These are phyloP conservation scores for Rhynchotus rufescens DNA, from an alignment of 2,797 vertebrate genomes.

Conservation along the genomic window DNA sequence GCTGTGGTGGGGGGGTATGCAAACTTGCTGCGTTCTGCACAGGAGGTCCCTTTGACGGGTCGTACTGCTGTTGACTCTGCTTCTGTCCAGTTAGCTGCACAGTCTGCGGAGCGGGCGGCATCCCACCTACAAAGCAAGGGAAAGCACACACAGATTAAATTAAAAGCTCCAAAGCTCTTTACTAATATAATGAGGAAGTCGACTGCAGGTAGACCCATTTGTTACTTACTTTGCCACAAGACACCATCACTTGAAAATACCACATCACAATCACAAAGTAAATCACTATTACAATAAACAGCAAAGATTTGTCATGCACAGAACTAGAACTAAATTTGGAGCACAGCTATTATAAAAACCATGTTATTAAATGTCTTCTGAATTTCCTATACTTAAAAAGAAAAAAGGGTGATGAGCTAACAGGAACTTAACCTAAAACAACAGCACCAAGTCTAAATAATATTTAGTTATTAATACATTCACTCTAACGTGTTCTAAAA, in stretches of 20 bases:
- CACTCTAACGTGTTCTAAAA: slow-evolving; percentile 32
- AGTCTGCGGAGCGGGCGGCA: slow-evolving; percentile 92
- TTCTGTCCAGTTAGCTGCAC: slow-evolving; percentile 93
- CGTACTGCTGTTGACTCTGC: slow-evolving; percentile 92
- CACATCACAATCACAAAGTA: slow-evolving; percentile 54
- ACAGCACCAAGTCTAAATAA: background rate
- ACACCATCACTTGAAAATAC: slow-evolving; percentile 63
- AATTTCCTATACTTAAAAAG: background rate
- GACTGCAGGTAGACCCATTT: background rate
- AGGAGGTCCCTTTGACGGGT: slow-evolving; percentile 92
- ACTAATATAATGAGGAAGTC: background rate
- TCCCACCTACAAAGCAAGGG: slow-evolving; percentile 86
- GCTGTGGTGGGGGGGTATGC: slow-evolving; percentile 90
- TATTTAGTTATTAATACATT: background rate
- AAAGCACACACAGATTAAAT: background rate
- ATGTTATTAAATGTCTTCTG: background rate
- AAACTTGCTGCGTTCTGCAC: slow-evolving; percentile 93
- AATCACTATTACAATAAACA: slow-evolving; percentile 53
- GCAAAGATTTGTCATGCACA: slow-evolving; percentile 41
- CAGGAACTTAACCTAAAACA: slow-evolving; percentile 22
- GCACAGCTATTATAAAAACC: slow-evolving; percentile 28
- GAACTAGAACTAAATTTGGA: slow-evolving; percentile 50
- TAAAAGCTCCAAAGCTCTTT: background rate
- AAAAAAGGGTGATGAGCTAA: slow-evolving; percentile 2
- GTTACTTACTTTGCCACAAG: slow-evolving; percentile 69